These are phyloP conservation scores for Slavum lentiscoides DNA, from an alignment of 2,888 invertebrate species.

Conservation along the genomic window DNA sequence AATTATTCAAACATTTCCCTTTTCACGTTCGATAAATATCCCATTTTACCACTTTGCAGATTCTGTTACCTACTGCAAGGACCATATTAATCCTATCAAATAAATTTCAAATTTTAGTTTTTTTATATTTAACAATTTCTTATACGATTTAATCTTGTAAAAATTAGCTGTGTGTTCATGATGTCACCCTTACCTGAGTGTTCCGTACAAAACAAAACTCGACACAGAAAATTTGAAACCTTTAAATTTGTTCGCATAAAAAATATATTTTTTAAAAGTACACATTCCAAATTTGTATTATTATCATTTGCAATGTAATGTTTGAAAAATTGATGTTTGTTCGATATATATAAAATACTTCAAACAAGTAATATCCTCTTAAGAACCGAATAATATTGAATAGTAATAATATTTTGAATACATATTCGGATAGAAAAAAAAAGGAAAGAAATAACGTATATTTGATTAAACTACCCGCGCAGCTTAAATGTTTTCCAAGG, in stretches of 20 bases:
- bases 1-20: too few relatives aligned
- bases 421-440: not conserved
- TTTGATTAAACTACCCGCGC: not conserved
- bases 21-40: too few relatives aligned
- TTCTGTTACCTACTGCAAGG: too few relatives aligned
- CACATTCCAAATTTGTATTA: not conserved
- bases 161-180: not conserved
- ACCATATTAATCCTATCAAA: too few relatives aligned
- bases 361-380: not conserved
- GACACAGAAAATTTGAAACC: not conserved
- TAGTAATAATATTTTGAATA: not conserved
- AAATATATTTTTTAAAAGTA: slow-evolving; percentile 13
- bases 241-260: slow-evolving; percentile 23
- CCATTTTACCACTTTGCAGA: too few relatives aligned
- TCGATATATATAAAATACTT: slow-evolving; percentile 1
- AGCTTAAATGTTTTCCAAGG: not conserved
- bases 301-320: slow-evolving; percentile 3
- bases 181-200: not conserved
- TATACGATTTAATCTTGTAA: not conserved
- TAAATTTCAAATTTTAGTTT: too few relatives aligned
- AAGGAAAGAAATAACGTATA: not conserved
- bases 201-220: not conserved
- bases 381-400: not conserved
- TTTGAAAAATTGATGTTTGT: not conserved
- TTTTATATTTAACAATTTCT: not conserved